These are phyloP conservation scores for Hermodice carunculata DNA, from an alignment of 2,888 invertebrate species.

Conservation along the genomic window DNA sequence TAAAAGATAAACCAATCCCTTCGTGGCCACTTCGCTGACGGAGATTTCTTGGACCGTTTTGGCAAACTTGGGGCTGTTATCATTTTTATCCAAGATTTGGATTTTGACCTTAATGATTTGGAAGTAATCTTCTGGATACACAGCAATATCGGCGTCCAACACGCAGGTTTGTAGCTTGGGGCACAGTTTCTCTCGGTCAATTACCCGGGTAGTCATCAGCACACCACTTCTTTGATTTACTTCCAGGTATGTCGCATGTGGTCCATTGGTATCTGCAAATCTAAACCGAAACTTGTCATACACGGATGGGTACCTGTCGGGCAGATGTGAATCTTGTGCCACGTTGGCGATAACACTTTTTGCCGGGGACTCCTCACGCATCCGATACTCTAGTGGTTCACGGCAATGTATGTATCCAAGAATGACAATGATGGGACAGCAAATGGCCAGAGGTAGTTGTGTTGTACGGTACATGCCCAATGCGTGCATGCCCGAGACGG, in stretches of 20 bases:
- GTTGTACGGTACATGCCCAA: no score
- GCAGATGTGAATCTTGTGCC: constrained; percentile 66
- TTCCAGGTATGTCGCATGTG: no score
- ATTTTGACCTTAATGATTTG: constrained; percentile 23
- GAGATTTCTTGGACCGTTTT: constrained; percentile 1
- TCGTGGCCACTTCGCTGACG: constrained; percentile 15
- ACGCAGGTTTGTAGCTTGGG: constrained; percentile 11
- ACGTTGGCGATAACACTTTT: constrained; percentile 52
- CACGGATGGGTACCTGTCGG: constrained; percentile 6
- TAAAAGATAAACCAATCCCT: constrained; percentile 13
- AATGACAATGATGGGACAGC: no score
- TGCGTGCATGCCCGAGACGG: no score
- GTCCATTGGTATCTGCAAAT: constrained; percentile 35
- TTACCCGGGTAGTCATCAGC: constrained; percentile 4
- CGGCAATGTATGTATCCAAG: no score
- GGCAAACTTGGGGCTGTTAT: constrained; percentile 22
- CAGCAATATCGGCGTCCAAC: constrained; percentile 13
- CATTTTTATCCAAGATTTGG: constrained; percentile 22
- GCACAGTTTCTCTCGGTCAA: constrained; percentile 24
- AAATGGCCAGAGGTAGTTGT: no score
- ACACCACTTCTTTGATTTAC: constrained; percentile 29
- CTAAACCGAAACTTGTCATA: constrained; percentile 32
- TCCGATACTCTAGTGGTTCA: no score
- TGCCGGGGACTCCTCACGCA: constrained; percentile 54
- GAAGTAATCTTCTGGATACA: constrained; percentile 15